Evolutionary conservation across 1,140 invertebrate species (phyloP), one percentile per base, ranked within the genome.

Genomic region (Drosophila gunungcola): DNA sequence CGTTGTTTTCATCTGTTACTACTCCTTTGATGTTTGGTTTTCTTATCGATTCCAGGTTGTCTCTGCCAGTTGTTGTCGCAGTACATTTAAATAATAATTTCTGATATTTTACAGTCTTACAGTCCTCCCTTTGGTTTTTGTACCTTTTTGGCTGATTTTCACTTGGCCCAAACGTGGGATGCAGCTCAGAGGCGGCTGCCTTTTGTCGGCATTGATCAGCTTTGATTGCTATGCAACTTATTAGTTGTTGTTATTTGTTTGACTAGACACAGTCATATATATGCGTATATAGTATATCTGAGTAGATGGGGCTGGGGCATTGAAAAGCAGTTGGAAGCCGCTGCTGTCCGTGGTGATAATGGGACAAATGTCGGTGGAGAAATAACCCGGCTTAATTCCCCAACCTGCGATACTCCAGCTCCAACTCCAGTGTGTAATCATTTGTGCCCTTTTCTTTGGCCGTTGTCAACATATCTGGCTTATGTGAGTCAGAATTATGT

Each of bases 401-500:
- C 54, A 41, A 39, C 73, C 63, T 55, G 21, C 29, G 42, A 29
- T 36, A 21, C 38, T 48, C 21, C 53, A 10, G 45, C 12, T 41
- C 3, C 42, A 2, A 36, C 29, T 34, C 9, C 55, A 27, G 51
- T 80, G 58, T 70, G 77, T 74, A 80, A 84, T 81, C 78, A 82
- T 81, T 78, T 80, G 75, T 70, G 77, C 69, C 83, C 82, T 74
- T 89, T 88, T 80, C 68, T 84, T 78, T 56, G 42, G 60, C 27
- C 67, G 74, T 90, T 90, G 85, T 90, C 85, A 90, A 90, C 85
- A 90, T 90, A 85, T 80, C 81, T 90, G 85, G 85, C 85, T 90
- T 90, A 90, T 85, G 80, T 89, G 84, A 89, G 85, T 89, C 84
- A 89, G 84, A 89, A 89, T 89, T 89, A 89, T 89, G 84, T 89